phyloP scores from a whole-genome alignment of 2,113 vertebrate species.

The Micronycteris hirsuta region DNA sequence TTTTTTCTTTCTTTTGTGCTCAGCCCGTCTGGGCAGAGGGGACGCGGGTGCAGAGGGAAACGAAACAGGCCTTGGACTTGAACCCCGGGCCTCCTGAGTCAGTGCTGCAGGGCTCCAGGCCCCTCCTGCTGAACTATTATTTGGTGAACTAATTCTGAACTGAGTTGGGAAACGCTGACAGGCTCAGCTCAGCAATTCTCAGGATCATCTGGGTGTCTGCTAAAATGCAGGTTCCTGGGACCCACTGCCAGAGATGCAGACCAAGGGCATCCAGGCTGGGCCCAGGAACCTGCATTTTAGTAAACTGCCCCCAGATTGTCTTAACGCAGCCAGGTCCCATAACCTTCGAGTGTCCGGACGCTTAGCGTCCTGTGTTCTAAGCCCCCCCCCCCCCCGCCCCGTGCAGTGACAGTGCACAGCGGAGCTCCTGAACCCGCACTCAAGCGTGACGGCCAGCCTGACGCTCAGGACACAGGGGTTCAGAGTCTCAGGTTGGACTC shows the following conservation, averaged over 20 bases:
- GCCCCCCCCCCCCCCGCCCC: too few species aligned
- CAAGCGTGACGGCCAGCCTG: neutral
- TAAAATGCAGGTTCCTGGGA: neutral
- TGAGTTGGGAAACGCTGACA: neutral
- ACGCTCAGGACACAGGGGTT: neutral
- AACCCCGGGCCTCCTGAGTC: neutral
- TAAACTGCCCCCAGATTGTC: neutral
- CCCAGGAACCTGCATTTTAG: neutral
- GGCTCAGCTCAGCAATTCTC: neutral
- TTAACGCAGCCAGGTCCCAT: fast-evolving
- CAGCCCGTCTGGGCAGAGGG: fast-evolving
- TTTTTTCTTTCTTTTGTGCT: neutral
- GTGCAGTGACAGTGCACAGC: fast-evolving
- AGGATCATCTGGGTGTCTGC: neutral
- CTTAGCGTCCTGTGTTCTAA: neutral
- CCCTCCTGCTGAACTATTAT: neutral
- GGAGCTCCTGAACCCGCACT: neutral
- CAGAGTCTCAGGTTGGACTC: neutral
- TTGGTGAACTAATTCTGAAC: neutral
- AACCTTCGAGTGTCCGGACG: fast-evolving
- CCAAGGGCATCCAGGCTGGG: too few species aligned
- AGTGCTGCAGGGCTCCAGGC: neutral
- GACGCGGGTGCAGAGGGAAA: neutral
- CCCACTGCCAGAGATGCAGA: neutral
- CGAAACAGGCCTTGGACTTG: neutral